Evolutionary conservation across 2,797 vertebrate genomes (phyloP), one percentile per base, ranked within the genome.

Genomic region (Propithecus perrieri): DNA sequence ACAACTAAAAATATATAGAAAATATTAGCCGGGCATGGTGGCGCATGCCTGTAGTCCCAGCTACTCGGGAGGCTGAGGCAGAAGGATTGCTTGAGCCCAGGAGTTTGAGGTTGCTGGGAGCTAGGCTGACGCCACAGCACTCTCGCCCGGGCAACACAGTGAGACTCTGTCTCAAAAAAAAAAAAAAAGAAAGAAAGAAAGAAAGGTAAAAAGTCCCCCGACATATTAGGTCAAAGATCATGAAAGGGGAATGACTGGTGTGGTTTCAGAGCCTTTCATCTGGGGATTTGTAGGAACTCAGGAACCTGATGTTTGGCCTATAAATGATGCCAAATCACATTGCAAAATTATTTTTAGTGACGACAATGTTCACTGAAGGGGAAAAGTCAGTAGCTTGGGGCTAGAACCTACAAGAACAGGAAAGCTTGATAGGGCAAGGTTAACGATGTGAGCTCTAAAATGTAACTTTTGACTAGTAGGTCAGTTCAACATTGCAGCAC

Each of bases 291-390:
- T 53, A 41, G 26, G 50, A 94, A 91, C 20, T 79, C 8, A 48
- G 28, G 38, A 71, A 78, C 15, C 33, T 78, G 46, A 53, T 11
- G 83, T 57, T 72, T 72, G 43, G 35, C 53, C 80, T 91, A 94
- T 26, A 93, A 94, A 67, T 91, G 74, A 85, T 87, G 69, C 30
- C 63, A 92, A 67, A 84, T 86, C 28, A 79, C 69, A 79, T 4
- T 33, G n/a, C 22, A 91, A 90, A 86, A 91, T 85, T 91, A 85
- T 90, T 96, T 85, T 92, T 76, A 91, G 74, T 72, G 91, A 85
- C 43, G 30, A 65, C 30, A 76, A 46, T 59, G 78, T 46, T 80
- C 48, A 91, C 33, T 89, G 50, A 92, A 94, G 24, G 38, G 41
- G 91, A 92, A 59, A 15, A 89, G 38, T 48, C 8, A 78, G 74